Evolutionary conservation across 2,888 invertebrate species (phyloP).

Genomic region (Limnephilus rhombicus): DNA sequence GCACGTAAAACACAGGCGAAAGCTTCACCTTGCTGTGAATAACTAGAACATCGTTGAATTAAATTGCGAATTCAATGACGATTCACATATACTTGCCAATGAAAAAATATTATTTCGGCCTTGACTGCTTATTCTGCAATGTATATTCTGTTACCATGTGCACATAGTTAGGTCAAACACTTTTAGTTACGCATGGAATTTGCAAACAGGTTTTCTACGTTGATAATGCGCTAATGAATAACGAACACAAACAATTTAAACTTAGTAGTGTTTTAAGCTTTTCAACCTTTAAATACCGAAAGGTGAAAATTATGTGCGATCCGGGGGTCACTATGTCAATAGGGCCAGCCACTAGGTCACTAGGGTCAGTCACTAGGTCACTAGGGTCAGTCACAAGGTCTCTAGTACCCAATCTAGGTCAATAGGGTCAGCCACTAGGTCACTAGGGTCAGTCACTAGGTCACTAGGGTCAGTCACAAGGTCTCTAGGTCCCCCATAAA

Average conservation of each 20-base stretch:
- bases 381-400: no score
- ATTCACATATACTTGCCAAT: background rate
- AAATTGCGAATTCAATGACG: background rate
- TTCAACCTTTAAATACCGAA: no score
- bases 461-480: no score
- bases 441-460: no score
- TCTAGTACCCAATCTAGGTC: no score
- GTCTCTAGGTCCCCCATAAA: no score
- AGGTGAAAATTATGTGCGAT: no score
- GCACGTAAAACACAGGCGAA: background rate
- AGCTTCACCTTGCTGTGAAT: background rate
- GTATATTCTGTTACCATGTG: background rate
- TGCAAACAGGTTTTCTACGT: background rate
- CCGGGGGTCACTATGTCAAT: no score
- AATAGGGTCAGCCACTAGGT: no score
- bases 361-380: no score
- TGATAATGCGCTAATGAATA: background rate
- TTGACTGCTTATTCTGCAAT: background rate
- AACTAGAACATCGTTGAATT: conserved; percentile 1
- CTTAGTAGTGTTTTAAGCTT: no score
- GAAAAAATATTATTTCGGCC: background rate
- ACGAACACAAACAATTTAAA: background rate
- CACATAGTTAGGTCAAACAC: background rate
- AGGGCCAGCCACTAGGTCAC: no score
- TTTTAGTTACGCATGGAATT: background rate